Evolutionary conservation across 2,797 vertebrate genomes (phyloP).

Genomic region (Otolemur crassicaudatus): DNA sequence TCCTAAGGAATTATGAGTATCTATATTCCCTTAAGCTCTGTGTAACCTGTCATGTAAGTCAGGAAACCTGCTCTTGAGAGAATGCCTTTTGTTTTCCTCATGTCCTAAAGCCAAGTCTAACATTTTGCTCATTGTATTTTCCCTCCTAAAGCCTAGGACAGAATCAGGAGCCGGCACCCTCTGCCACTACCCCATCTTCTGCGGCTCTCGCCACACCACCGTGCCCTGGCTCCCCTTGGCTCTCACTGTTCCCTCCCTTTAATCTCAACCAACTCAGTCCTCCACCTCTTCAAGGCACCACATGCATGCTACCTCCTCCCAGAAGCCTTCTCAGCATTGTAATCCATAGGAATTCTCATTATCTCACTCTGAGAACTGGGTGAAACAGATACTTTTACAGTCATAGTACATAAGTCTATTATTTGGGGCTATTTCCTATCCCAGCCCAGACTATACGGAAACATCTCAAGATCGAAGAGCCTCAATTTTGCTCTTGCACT

Average conservation of each 20-base stretch:
- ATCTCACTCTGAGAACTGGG: neutral
- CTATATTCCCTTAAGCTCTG: neutral
- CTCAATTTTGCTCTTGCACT: constrained; percentile 3
- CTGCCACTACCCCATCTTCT: neutral
- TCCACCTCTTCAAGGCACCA: neutral
- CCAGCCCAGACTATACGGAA: neutral
- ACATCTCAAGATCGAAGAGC: neutral
- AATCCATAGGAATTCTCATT: neutral
- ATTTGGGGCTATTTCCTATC: constrained; percentile 19
- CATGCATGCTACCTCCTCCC: neutral
- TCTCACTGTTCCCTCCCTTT: neutral
- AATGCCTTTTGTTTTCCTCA: neutral
- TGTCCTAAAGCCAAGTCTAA: constrained; percentile 6
- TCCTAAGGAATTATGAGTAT: neutral
- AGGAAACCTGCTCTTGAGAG: neutral
- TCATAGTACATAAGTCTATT: neutral
- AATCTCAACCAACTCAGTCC: neutral
- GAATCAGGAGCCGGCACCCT: neutral
- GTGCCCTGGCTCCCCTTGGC: neutral
- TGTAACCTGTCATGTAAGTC: neutral
- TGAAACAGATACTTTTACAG: neutral
- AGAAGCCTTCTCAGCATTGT: neutral
- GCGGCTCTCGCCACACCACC: neutral
- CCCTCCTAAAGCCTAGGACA: neutral
- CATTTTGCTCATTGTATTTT: neutral